Evolutionary conservation across 2,113 vertebrate genomes (phyloP).

Genomic region (Procavia capensis): DNA sequence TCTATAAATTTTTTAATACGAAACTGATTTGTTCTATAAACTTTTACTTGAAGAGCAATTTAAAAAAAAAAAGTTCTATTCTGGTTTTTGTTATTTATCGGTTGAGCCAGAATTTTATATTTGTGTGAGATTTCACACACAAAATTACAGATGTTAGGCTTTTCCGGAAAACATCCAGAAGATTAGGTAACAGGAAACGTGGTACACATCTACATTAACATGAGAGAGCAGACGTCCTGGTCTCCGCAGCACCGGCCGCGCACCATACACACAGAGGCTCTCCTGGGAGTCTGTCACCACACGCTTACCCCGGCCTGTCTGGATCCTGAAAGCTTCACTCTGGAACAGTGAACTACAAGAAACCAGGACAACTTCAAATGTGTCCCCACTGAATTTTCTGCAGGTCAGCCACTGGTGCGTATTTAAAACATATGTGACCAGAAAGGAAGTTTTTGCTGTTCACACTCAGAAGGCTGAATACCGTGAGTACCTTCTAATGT

Average conservation of each 20-base stretch:
- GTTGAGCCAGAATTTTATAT: conserved; percentile 46
- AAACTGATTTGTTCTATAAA: too few species aligned
- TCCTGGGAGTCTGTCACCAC: background rate
- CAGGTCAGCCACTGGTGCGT: background rate
- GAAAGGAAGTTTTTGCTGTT: background rate
- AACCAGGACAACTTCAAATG: background rate
- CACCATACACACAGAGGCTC: background rate
- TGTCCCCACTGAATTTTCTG: background rate
- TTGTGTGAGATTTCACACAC: conserved; percentile 4
- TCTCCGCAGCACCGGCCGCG: background rate
- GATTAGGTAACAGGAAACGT: background rate
- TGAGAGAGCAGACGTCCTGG: background rate
- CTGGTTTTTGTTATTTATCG: background rate
- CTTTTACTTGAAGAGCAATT: too few species aligned
- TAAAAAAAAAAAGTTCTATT: background rate
- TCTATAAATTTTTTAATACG: too few species aligned
- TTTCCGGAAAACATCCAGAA: conserved; percentile 12
- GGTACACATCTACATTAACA: background rate
- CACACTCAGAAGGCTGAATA: background rate
- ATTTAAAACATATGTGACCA: background rate
- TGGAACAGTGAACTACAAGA: background rate
- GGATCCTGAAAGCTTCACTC: background rate
- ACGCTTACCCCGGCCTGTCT: background rate
- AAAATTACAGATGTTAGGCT: background rate
- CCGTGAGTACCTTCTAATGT: background rate